Evolutionary conservation across 2,888 invertebrate genomes (phyloP).

Genomic region (Microchrysa polita): DNA sequence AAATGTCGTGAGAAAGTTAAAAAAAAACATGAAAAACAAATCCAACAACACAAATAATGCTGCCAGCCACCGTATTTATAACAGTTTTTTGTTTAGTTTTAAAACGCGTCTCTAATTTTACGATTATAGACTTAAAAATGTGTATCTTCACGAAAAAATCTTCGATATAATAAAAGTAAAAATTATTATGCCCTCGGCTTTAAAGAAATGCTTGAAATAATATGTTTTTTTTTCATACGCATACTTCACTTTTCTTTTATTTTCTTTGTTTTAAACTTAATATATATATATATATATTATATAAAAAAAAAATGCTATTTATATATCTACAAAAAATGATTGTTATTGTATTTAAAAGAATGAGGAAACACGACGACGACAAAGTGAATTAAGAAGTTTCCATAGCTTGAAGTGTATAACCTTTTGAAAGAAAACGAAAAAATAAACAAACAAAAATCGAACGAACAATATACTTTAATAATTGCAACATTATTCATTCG

Average conservation of each 20-base stretch:
- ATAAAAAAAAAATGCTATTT: slow-evolving; percentile 30
- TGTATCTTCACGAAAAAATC: not conserved
- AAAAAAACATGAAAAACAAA: slow-evolving; percentile 5
- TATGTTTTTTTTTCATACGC: not conserved
- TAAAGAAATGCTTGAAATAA: slow-evolving; percentile 26
- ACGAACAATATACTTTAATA: slow-evolving; percentile 23
- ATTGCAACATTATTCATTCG: not conserved
- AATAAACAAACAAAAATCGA: slow-evolving; percentile 13
- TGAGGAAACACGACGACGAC: slow-evolving; percentile 1
- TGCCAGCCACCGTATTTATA: slow-evolving; percentile 43
- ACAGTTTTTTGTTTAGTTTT: slow-evolving; percentile 11
- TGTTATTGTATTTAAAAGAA: slow-evolving; percentile 41
- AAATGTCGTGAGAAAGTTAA: slow-evolving; percentile 2
- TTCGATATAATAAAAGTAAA: slow-evolving; percentile 26
- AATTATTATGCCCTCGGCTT: slow-evolving; percentile 37
- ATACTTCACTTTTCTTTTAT: slow-evolving; percentile 14
- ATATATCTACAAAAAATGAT: slow-evolving; percentile 34
- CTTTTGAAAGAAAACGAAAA: slow-evolving; percentile 1
- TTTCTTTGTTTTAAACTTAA: slow-evolving; percentile 29
- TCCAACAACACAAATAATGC: slow-evolving; percentile 34
- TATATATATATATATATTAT: slow-evolving; percentile 35
- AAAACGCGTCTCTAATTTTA: slow-evolving; percentile 14
- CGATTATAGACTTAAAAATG: not conserved
- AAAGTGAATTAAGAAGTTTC: slow-evolving; percentile 20
- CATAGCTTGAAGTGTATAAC: slow-evolving; percentile 37